Evolutionary conservation across 1,140 invertebrate genomes (phyloP), one percentile per base, ranked within the genome.

Genomic region (Archivesica marissinica): DNA sequence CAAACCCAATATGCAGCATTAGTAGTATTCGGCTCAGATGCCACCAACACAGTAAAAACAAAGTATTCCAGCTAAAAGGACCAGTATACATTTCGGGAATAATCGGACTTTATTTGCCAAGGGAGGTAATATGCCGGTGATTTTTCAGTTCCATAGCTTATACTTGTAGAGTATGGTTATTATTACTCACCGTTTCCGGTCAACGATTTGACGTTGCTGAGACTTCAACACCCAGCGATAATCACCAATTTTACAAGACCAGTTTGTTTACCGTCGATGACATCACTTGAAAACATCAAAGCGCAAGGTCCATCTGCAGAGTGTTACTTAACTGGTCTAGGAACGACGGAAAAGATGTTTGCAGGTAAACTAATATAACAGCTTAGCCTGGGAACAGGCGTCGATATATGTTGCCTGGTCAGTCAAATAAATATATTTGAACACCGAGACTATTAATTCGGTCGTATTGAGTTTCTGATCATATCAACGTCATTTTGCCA

Each of bases 231-330:
- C 44, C 64, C 64, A 20, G 79, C 54, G 9, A 39, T 81, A 17
- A 54, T 70, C 6, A 70, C 28, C 41, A 81, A 81, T 47, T 33
- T 52, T 35, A 81, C 64, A 11, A 30, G 64, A n/a, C 64, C 79
- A 17, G 17, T 72, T 13, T 81, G 79, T 68, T 33, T 81, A 9
- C 64, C 66, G 28, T 9, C 64, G 20, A n/a, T 47, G 52, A 30
- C 30, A 25, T 68, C 61, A 38, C 25, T 50, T 28, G 64, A 15
- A 44, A 17, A 39, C 11, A 13, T 81, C 11, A 56, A 9, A 35
- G 20, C 25, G 28, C 23, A 15, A 0, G 39, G 30, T 28, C 1
- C 47, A 25, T 20, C 30, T 56, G 47, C 47, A n/a, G 79, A 81
- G 30, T 81, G 79, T 59, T 81, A 56, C 23, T 35, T 72, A 23